Conservation (phyloP, 2,113 vertebrate species). For the Pterophyllum scalare region DNA sequence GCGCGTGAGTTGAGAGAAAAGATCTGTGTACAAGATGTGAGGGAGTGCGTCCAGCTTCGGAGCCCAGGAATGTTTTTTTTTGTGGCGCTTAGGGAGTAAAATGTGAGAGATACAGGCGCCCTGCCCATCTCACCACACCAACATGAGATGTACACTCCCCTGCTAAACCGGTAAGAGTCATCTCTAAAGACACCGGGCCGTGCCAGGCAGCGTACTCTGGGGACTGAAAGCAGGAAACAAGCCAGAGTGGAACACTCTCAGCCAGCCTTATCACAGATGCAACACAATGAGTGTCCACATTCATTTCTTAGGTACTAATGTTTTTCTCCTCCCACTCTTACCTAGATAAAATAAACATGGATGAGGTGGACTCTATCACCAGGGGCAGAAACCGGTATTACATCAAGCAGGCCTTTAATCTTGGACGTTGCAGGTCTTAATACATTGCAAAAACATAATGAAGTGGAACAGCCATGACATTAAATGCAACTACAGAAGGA, state of each 20-base stretch:
- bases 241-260: constrained; percentile 53
- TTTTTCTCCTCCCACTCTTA: constrained; percentile 26
- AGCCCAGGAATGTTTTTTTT: constrained; percentile 66
- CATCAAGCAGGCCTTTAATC: constrained; percentile 47
- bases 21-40: constrained; percentile 13
- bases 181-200: constrained; percentile 35
- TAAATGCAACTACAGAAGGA: constrained; percentile 4
- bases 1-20: not conserved
- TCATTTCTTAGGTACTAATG: not conserved
- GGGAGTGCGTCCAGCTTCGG: constrained; percentile 50
- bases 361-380: constrained; percentile 54
- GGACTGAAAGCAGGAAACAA: constrained; percentile 18
- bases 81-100: constrained; percentile 33
- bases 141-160: constrained; percentile 30
- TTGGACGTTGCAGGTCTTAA: constrained; percentile 18
- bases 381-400: constrained; percentile 37
- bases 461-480: not conserved
- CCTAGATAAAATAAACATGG: constrained; percentile 25
- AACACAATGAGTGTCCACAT: constrained; percentile 31
- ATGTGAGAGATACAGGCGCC: constrained; percentile 33
- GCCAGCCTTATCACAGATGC: constrained; percentile 37
- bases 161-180: constrained; percentile 28
- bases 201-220: not conserved
- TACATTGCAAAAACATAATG: constrained; percentile 49
- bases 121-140: constrained; percentile 23